Evolutionary conservation across 2,888 invertebrate species (phyloP).

Genomic region (Galerucella calmariensis): DNA sequence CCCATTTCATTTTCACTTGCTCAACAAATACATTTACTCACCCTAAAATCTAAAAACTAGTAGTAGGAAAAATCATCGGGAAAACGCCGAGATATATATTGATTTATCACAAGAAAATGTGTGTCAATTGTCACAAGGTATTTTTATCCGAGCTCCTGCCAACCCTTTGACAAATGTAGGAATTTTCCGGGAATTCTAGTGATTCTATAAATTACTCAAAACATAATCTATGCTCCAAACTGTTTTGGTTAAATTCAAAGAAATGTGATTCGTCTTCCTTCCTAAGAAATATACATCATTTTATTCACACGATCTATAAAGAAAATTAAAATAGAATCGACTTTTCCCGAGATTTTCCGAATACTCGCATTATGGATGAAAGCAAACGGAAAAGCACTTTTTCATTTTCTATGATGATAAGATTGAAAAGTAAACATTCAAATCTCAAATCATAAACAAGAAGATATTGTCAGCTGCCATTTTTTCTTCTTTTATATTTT

Average conservation of each 20-base stretch:
- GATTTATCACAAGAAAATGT: conserved; percentile 48
- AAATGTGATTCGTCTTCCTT: background rate
- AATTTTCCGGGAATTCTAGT: conserved; percentile 24
- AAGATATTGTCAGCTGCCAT: too few species aligned
- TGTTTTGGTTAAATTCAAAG: background rate
- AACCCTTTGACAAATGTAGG: conserved; percentile 18
- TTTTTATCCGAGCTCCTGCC: conserved; percentile 33
- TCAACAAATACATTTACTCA: conserved; percentile 42
- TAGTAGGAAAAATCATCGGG: conserved; percentile 37
- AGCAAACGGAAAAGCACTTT: too few species aligned
- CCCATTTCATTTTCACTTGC: conserved; percentile 59
- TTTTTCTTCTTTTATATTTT: too few species aligned
- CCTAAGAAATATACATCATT: background rate
- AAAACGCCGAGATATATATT: conserved; percentile 40
- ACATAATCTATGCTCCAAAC: background rate
- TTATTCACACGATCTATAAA: conserved; percentile 6
- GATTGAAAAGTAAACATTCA: background rate
- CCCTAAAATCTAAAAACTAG: conserved; percentile 32
- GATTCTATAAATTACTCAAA: conserved; percentile 9
- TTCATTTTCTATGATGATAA: too few species aligned
- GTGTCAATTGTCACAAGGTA: conserved; percentile 47
- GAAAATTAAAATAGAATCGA: conserved; percentile 15
- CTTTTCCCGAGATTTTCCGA: conserved; percentile 15
- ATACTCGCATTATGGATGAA: too few species aligned
- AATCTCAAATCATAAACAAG: background rate